Conservation (phyloP, 2,888 invertebrate species). For the Chaetoderma sp. region DNA sequence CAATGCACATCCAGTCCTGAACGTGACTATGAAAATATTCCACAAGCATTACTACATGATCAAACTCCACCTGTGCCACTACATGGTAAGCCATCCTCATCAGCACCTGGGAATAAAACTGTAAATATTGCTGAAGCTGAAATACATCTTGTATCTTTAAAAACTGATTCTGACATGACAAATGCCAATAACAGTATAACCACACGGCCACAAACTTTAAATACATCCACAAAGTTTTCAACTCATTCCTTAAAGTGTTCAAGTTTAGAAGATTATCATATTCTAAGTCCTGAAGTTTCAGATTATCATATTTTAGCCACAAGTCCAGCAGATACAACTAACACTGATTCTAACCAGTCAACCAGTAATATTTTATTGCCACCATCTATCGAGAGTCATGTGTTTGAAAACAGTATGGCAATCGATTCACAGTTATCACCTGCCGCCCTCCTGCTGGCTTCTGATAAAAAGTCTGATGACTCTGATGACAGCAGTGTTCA, state of each 20-base stretch:
- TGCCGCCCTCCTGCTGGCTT: background rate
- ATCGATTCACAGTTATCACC: background rate
- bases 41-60: background rate
- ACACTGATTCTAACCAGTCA: background rate
- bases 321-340: background rate
- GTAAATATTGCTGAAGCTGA: background rate
- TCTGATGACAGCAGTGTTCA: conserved; percentile 25
- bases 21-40: background rate
- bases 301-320: background rate
- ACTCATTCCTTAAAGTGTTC: no score
- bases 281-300: background rate
- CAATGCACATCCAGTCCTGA: background rate
- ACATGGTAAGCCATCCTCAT: background rate
- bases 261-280: no score
- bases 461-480: conserved; percentile 7
- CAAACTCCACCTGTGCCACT: background rate
- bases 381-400: background rate
- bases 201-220: background rate
- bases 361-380: background rate
- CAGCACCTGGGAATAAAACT: conserved; percentile 4
- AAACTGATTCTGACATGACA: no score
- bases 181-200: background rate
- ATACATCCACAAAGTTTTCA: background rate
- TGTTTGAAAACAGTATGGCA: background rate
- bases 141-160: no score